A percentile compares a stretch with the other conserved stretches of the same genome.
Evolutionary conservation across 2,113 vertebrate genomes (phyloP).

Genomic region (Lota lota): DNA sequence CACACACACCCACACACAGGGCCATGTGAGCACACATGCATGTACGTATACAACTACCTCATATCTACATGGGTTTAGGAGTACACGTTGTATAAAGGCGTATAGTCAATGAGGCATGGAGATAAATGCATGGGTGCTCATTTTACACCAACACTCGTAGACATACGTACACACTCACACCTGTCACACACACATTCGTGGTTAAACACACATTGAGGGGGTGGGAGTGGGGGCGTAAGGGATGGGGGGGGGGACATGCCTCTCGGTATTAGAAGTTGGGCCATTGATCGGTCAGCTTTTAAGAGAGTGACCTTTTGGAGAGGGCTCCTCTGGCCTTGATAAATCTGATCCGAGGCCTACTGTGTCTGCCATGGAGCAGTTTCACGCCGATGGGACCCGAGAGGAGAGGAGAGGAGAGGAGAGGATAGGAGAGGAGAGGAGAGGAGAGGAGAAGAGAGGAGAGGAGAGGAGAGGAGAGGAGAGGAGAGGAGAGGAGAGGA

Average conservation of each 20-base stretch:
- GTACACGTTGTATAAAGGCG: not conserved
- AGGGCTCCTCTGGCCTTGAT: slow-evolving; percentile 84
- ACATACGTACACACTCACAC: slow-evolving; percentile 30
- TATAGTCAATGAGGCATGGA: slow-evolving; percentile 14
- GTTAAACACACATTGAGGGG: slow-evolving; percentile 36
- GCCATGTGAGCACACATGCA: not conserved
- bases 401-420: slow-evolving; percentile 61
- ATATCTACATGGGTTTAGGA: no score
- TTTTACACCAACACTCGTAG: not conserved
- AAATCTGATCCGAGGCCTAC: slow-evolving; percentile 92
- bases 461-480: not conserved
- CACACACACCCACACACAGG: slow-evolving; percentile 22
- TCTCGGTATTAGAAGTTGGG: slow-evolving; percentile 68
- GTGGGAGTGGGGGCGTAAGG: slow-evolving; percentile 3
- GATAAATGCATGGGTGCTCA: slow-evolving; percentile 33
- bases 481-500: not conserved
- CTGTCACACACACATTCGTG: slow-evolving; percentile 38
- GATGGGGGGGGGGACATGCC: slow-evolving; percentile 43
- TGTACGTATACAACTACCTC: not conserved
- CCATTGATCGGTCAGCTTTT: slow-evolving; percentile 84
- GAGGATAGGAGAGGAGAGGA: not conserved
- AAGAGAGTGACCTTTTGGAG: slow-evolving; percentile 86
- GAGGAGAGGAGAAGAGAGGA: slow-evolving; percentile 55
- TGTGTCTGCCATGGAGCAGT: slow-evolving; percentile 74
- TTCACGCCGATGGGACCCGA: slow-evolving; percentile 79